Evolutionary conservation across 2,113 vertebrate species (phyloP).

Genomic region (Euleptes europaea): DNA sequence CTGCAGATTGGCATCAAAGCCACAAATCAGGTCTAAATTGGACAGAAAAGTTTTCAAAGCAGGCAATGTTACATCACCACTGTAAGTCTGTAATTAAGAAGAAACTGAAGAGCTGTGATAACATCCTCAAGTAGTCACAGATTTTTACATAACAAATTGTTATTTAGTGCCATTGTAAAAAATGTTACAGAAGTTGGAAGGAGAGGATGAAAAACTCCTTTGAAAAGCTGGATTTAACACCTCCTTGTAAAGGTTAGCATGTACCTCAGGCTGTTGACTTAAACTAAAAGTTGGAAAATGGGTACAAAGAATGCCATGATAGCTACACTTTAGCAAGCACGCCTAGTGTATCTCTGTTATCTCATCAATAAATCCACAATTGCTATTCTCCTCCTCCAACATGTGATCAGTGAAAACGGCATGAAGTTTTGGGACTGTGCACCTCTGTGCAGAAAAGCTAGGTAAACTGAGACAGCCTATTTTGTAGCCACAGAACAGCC

Average conservation of each 20-base stretch:
- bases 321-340: no score
- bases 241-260: not conserved
- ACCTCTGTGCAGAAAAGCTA: no score
- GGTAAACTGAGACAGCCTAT: not conserved
- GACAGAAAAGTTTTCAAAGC: not conserved
- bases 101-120: not conserved
- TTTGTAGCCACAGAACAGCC: not conserved
- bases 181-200: not conserved
- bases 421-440: no score
- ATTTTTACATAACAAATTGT: not conserved
- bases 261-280: not conserved
- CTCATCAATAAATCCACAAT: no score
- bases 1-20: fast-evolving
- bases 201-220: not conserved
- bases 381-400: no score
- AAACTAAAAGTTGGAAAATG: not conserved
- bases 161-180: not conserved
- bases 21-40: not conserved
- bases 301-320: not conserved
- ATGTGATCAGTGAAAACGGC: no score
- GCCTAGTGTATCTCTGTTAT: no score
- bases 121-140: not conserved
- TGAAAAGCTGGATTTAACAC: not conserved
- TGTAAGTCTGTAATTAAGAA: not conserved
- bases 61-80: not conserved